Evolutionary conservation across 2,888 invertebrate genomes (phyloP).

Genomic region (Nemotelus nigrinus): DNA sequence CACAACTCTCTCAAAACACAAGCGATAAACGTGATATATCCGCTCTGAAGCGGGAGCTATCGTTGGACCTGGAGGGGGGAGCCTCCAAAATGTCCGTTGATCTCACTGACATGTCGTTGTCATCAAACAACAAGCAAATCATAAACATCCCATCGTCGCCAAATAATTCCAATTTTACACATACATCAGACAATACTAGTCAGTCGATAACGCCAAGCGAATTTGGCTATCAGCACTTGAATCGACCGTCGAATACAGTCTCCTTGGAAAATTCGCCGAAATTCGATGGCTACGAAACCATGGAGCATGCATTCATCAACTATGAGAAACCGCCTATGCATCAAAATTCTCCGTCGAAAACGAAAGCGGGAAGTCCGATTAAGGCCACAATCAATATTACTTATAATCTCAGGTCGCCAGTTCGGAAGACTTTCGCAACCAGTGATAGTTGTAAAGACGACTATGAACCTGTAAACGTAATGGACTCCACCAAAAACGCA

Average conservation of each 20-base stretch:
- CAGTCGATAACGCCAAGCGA: constrained; percentile 65
- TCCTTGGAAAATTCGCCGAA: constrained; percentile 63
- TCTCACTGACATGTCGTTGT: constrained; percentile 52
- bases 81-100: constrained; percentile 56
- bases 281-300: constrained; percentile 58
- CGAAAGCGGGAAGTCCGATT: constrained; percentile 68
- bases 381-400: constrained; percentile 79
- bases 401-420: constrained; percentile 71
- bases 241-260: constrained; percentile 63
- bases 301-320: constrained; percentile 54
- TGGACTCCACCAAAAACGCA: constrained; percentile 28
- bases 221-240: constrained; percentile 64
- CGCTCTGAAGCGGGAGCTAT: constrained; percentile 63
- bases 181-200: constrained; percentile 63
- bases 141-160: constrained; percentile 59
- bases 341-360: constrained; percentile 31
- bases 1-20: constrained; percentile 53
- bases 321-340: constrained; percentile 52
- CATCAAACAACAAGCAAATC: constrained; percentile 50
- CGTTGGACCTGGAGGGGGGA: constrained; percentile 60
- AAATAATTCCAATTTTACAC: constrained; percentile 61
- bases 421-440: constrained; percentile 59
- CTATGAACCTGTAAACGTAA: constrained; percentile 58
- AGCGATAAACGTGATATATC: constrained; percentile 62
- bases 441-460: constrained; percentile 63